Evolutionary conservation across 2,797 vertebrate genomes (phyloP).

Genomic region (Melanogrammus aeglefinus): DNA sequence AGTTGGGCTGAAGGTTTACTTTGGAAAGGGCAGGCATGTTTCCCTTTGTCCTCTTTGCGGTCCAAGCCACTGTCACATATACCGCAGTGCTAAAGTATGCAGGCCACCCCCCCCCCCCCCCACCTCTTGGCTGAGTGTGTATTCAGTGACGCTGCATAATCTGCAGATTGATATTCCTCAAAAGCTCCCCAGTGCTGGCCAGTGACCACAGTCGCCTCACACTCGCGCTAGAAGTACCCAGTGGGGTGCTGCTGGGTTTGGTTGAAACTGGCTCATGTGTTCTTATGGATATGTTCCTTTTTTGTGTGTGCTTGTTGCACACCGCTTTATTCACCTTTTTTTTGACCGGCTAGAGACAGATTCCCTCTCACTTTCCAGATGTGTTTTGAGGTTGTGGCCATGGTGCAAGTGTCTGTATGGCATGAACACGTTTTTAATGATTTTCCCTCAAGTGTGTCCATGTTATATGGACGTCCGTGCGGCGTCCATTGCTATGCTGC

Average conservation of each 20-base stretch:
- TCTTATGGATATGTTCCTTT: not conserved
- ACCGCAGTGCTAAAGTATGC: not conserved
- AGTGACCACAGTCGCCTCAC: constrained; percentile 16
- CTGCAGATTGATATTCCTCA: constrained; percentile 15
- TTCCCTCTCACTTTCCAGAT: not conserved
- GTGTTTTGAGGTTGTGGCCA: not conserved
- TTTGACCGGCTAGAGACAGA: too few species aligned
- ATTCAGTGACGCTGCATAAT: constrained; percentile 15
- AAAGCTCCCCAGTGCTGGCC: constrained; percentile 17
- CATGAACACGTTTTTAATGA: not conserved
- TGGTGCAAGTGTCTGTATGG: not conserved
- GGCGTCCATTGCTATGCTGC: constrained; percentile 45
- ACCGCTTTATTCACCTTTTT: not conserved
- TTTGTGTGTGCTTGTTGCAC: not conserved
- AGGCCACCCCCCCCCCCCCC: not conserved
- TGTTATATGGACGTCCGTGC: not conserved
- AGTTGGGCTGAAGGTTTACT: not conserved
- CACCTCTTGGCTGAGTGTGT: constrained; percentile 3
- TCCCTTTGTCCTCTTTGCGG: not conserved
- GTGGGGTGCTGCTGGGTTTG: not conserved
- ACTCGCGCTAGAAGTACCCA: constrained; percentile 13
- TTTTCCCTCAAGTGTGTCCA: not conserved
- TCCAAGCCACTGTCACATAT: constrained; percentile 5
- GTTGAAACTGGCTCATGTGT: not conserved
- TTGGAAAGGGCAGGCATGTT: not conserved